Evolutionary conservation across 2,797 vertebrate species (phyloP).

Genomic region (Hylomyscus alleni): DNA sequence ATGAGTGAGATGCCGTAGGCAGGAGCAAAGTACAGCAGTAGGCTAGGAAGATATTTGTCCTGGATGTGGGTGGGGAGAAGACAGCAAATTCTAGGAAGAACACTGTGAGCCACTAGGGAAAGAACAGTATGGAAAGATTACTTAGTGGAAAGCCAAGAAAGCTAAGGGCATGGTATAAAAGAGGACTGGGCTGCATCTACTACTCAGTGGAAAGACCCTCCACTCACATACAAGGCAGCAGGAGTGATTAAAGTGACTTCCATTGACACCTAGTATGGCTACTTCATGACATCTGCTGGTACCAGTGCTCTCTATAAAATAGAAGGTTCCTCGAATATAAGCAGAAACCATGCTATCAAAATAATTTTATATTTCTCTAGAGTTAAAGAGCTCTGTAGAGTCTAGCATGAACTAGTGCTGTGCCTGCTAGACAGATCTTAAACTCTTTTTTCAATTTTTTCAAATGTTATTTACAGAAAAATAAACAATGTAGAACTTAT

Average conservation of each 20-base stretch:
- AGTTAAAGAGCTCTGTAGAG: conserved; percentile 1
- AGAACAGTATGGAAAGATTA: conserved; percentile 43
- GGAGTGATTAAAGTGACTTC: not conserved
- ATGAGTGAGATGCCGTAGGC: conserved; percentile 69
- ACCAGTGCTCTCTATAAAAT: not conserved
- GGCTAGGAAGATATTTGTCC: conserved; percentile 59
- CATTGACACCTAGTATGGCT: not conserved
- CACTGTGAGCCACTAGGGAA: conserved; percentile 11
- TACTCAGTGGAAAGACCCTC: not conserved
- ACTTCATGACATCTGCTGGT: not conserved
- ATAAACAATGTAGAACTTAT: no score
- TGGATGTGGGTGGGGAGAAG: conserved; percentile 59
- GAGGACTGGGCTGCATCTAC: not conserved
- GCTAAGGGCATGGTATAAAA: not conserved
- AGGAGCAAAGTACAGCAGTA: conserved; percentile 34
- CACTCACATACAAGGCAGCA: accelerated
- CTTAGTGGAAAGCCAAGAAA: not conserved
- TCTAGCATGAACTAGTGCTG: not conserved
- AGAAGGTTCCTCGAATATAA: not conserved
- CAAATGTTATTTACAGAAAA: no score
- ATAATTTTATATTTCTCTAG: not conserved
- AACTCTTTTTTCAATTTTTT: not conserved
- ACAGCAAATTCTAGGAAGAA: conserved; percentile 19
- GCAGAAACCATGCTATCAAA: not conserved
- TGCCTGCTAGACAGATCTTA: not conserved